Percentiles rank a stretch among this genome's conserved stretches.
phyloP scores from a whole-genome alignment of 2,113 vertebrate species.

The Neofelis nebulosa region DNA sequence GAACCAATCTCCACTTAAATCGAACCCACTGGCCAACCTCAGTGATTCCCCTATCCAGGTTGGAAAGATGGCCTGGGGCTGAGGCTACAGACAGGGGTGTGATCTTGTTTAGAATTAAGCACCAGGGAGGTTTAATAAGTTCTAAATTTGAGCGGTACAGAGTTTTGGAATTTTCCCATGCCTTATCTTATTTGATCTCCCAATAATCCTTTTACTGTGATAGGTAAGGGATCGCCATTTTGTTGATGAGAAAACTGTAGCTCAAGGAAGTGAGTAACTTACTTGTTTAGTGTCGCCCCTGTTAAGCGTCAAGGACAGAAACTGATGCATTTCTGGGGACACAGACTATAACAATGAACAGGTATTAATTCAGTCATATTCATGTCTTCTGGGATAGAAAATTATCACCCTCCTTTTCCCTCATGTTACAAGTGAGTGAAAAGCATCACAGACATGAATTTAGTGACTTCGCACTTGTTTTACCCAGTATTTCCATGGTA shows the following conservation, averaged over 20 bases:
- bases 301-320: not conserved
- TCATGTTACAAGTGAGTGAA: not conserved
- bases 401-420: constrained; percentile 20
- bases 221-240: not conserved
- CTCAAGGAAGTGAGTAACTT: not conserved
- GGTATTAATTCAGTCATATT: not conserved
- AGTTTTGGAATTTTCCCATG: not conserved
- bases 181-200: not conserved
- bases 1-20: not conserved
- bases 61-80: not conserved
- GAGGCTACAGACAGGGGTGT: not conserved
- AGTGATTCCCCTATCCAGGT: not conserved
- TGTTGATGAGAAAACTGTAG: not conserved
- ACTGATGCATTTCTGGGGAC: not conserved
- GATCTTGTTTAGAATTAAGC: not conserved
- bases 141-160: not conserved
- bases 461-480: not conserved
- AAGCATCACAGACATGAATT: not conserved
- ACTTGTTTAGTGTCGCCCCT: not conserved
- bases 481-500: not conserved
- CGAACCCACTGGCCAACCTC: not conserved
- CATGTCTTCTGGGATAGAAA: constrained; percentile 25
- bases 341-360: not conserved
- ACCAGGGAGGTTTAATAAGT: not conserved
- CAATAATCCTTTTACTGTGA: not conserved